These are phyloP conservation scores for Drosophila colorata DNA, from an alignment of 2,888 invertebrate genomes.

Conservation along the genomic window DNA sequence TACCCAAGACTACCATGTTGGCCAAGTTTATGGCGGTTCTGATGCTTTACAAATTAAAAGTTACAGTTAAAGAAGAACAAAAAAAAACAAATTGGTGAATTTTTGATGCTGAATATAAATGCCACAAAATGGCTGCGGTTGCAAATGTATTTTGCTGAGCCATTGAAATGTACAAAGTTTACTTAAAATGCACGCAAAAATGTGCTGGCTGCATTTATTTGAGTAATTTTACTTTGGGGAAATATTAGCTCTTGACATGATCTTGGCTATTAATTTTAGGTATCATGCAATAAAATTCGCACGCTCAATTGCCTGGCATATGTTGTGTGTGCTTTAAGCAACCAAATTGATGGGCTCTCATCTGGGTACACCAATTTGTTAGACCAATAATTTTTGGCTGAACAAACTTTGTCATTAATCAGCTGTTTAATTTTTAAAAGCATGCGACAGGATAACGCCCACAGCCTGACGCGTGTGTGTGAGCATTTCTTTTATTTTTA, in stretches of 20 bases:
- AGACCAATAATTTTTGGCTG: constrained; percentile 66
- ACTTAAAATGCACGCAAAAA: background rate
- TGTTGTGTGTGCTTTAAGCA: background rate
- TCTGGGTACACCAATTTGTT: constrained; percentile 64
- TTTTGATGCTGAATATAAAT: constrained; percentile 1
- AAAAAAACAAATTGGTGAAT: no score
- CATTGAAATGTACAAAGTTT: background rate
- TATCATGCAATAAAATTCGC: background rate
- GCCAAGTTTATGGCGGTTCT: constrained; percentile 14
- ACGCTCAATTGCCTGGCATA: background rate
- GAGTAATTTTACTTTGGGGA: background rate
- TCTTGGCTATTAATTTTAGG: background rate
- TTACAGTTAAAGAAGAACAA: background rate
- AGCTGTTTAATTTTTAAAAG: constrained; percentile 71
- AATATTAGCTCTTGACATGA: background rate
- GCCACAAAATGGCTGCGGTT: constrained; percentile 3
- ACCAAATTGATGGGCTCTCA: constrained; percentile 61
- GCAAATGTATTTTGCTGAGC: background rate
- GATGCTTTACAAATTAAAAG: constrained; percentile 5
- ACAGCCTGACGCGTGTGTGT: constrained; percentile 5
- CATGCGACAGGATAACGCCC: constrained; percentile 41
- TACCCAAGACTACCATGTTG: no score
- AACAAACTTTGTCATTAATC: constrained; percentile 74
- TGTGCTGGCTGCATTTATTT: background rate
- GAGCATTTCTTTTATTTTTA: constrained; percentile 6